Conservation (phyloP, 2,888 invertebrate species). For the Athetis lepigone region DNA sequence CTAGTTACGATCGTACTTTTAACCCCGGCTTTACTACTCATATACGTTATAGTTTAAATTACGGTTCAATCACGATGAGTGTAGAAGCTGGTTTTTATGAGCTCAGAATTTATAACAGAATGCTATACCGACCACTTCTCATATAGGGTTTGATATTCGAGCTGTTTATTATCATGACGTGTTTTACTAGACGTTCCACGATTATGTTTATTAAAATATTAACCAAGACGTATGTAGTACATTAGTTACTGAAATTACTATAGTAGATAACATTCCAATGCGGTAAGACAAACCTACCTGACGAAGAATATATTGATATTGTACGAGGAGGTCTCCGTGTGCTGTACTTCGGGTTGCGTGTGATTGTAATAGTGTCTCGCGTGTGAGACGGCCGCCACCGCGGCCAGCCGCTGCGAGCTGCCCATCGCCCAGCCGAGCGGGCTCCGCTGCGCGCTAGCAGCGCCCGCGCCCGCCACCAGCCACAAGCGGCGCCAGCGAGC, state of each 20-base stretch:
- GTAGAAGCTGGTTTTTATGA: constrained; percentile 40
- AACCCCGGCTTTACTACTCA: constrained; percentile 57
- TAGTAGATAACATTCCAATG: constrained; percentile 10
- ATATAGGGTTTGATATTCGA: constrained; percentile 22
- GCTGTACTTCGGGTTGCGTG: constrained; percentile 82
- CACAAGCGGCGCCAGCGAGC: constrained; percentile 82
- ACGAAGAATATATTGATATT: constrained; percentile 93
- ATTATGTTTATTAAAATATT: constrained; percentile 8
- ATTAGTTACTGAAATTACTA: constrained; percentile 11
- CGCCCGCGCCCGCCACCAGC: constrained; percentile 81
- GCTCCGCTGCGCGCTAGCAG: constrained; percentile 86
- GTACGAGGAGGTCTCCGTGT: constrained; percentile 79
- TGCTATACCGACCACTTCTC: constrained; percentile 19
- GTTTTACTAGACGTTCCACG: constrained; percentile 9
- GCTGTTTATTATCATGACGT: constrained; percentile 5
- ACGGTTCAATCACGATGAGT: constrained; percentile 55
- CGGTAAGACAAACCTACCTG: constrained; percentile 78
- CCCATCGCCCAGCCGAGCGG: constrained; percentile 92
- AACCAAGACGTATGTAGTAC: constrained; percentile 2
- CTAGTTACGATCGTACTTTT: constrained; percentile 73
- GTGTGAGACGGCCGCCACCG: constrained; percentile 88
- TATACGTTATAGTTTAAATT: constrained; percentile 62
- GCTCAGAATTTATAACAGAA: constrained; percentile 39
- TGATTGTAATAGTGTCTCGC: constrained; percentile 85
- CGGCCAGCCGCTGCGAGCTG: constrained; percentile 92